Evolutionary conservation across 2,797 vertebrate genomes (phyloP).

Genomic region (Poecilia wingei): DNA sequence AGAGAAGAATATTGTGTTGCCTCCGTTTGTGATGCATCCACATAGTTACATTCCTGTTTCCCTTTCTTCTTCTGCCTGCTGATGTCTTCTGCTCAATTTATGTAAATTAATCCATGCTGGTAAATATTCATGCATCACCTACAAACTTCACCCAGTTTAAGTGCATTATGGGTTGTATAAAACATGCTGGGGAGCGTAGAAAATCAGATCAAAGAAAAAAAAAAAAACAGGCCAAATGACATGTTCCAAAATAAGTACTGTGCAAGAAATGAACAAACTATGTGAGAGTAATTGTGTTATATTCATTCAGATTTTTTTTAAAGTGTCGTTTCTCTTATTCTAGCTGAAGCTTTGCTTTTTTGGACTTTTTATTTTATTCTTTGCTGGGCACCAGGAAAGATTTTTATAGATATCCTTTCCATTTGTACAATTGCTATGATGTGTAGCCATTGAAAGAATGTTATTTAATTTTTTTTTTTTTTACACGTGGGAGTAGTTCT

Average conservation of each 20-base stretch:
- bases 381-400: background rate
- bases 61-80: background rate
- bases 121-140: slow-evolving; percentile 42
- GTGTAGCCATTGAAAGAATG: background rate
- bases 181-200: background rate
- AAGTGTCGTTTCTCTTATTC: background rate
- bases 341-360: background rate
- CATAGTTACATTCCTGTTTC: background rate
- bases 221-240: background rate
- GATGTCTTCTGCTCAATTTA: slow-evolving; percentile 25
- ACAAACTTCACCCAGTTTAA: background rate
- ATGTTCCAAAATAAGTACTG: background rate
- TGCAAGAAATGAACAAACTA: background rate
- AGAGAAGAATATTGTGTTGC: background rate
- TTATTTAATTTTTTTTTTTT: background rate
- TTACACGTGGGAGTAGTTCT: background rate
- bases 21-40: background rate
- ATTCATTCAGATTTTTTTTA: background rate
- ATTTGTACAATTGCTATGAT: background rate
- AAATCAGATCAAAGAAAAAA: background rate
- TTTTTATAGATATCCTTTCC: background rate
- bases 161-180: background rate
- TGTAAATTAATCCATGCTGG: slow-evolving; percentile 10
- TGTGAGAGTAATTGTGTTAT: background rate
- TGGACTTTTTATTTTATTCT: background rate